phyloP scores from a whole-genome alignment of 2,797 vertebrate genomes.

The Megalops cyprinoides region DNA sequence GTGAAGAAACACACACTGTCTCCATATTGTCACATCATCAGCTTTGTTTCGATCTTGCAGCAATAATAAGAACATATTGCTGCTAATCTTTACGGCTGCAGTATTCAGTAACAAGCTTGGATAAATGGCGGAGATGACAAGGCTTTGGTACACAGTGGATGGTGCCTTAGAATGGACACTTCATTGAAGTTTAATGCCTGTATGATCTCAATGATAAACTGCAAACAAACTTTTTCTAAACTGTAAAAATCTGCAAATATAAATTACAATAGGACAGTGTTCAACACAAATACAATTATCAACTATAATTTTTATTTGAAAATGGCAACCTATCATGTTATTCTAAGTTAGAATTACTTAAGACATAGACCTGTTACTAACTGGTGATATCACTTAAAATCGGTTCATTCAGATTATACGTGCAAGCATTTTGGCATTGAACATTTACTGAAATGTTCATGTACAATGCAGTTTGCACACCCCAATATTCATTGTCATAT shows the following conservation, averaged over 20 bases:
- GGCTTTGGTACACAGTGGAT: neutral
- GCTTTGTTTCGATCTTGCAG: neutral
- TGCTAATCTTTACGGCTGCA: neutral
- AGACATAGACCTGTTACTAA: constrained; percentile 85
- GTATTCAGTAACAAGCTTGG: neutral
- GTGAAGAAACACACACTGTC: neutral
- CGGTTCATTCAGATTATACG: constrained; percentile 78
- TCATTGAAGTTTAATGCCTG: no score
- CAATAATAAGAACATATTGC: neutral
- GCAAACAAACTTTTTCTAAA: no score
- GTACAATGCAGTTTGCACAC: no score
- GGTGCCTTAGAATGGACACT: neutral
- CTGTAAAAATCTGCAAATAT: no score
- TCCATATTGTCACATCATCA: neutral
- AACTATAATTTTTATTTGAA: no score
- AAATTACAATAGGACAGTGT: no score
- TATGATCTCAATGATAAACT: no score
- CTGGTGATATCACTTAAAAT: constrained; percentile 84
- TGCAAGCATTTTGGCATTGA: constrained; percentile 78
- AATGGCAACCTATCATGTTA: no score
- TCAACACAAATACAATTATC: no score
- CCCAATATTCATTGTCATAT: no score
- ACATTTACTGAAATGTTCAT: constrained; percentile 80
- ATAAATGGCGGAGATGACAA: neutral
- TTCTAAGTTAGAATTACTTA: constrained; percentile 81